Percentiles rank a stretch among this genome's conserved stretches.
Conservation (phyloP, 2,888 invertebrate genomes). For the Cenopis cana region DNA sequence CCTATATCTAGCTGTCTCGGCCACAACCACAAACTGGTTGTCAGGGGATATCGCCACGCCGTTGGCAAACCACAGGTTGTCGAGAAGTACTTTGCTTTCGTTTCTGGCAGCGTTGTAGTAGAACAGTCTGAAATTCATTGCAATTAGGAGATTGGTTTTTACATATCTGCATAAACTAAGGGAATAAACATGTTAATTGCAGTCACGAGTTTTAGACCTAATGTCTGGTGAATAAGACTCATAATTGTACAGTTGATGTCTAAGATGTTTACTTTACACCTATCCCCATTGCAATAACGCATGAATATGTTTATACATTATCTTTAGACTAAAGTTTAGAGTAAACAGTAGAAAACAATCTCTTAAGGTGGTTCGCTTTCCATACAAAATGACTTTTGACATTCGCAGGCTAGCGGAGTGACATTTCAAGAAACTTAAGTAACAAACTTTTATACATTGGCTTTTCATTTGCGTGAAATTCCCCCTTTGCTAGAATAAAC, state of each 20-base stretch:
- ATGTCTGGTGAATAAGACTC: not conserved
- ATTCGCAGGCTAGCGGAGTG: no score
- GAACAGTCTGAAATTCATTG: slow-evolving; percentile 86
- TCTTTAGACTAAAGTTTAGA: not conserved
- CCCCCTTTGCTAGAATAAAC: no score
- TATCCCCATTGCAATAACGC: not conserved
- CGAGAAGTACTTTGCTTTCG: slow-evolving; percentile 89
- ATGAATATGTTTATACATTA: not conserved
- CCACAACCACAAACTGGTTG: slow-evolving; percentile 92
- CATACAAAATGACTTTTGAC: no score
- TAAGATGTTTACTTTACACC: not conserved
- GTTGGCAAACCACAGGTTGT: slow-evolving; percentile 94
- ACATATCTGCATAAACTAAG: not conserved
- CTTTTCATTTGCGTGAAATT: no score
- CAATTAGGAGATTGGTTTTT: not conserved
- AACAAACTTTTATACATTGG: no score
- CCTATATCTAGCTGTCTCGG: slow-evolving; percentile 88
- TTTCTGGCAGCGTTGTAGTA: slow-evolving; percentile 92
- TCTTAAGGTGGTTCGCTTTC: no score
- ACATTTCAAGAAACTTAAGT: no score
- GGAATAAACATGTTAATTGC: not conserved
- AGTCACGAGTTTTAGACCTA: not conserved
- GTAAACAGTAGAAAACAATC: not conserved
- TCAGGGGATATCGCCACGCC: slow-evolving; percentile 93
- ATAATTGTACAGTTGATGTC: not conserved